Evolutionary conservation across 2,797 vertebrate genomes (phyloP).

Genomic region (Nyctalus aviator): DNA sequence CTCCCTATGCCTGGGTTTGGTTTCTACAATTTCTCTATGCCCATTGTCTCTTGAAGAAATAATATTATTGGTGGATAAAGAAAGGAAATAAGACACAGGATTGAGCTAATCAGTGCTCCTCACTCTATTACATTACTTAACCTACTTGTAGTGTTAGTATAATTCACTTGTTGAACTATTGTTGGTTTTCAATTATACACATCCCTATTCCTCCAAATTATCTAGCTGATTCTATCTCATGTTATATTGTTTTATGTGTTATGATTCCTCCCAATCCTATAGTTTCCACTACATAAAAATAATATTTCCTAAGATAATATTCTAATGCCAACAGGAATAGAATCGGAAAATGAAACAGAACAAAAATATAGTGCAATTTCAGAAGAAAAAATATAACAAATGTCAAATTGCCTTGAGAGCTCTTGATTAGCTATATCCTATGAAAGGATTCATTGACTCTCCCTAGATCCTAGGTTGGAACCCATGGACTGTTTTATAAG

Average conservation of each 20-base stretch:
- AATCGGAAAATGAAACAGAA: slow-evolving; percentile 17
- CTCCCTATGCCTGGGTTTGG: background rate
- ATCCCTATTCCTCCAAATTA: background rate
- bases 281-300: background rate
- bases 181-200: background rate
- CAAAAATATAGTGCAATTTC: background rate
- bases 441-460: background rate
- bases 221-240: background rate
- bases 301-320: background rate
- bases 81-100: background rate
- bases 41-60: background rate
- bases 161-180: background rate
- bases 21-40: background rate
- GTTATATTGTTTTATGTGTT: background rate
- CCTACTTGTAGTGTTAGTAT: background rate
- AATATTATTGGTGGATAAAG: background rate
- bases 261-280: background rate
- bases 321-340: background rate
- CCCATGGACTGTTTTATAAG: background rate
- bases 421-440: background rate
- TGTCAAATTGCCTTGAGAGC: background rate
- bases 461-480: background rate
- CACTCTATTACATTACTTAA: background rate
- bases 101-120: background rate
- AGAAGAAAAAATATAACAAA: background rate